Base-by-base conservation (phyloP, 2,888 invertebrate genomes). In the Lymantria dispar region DNA sequence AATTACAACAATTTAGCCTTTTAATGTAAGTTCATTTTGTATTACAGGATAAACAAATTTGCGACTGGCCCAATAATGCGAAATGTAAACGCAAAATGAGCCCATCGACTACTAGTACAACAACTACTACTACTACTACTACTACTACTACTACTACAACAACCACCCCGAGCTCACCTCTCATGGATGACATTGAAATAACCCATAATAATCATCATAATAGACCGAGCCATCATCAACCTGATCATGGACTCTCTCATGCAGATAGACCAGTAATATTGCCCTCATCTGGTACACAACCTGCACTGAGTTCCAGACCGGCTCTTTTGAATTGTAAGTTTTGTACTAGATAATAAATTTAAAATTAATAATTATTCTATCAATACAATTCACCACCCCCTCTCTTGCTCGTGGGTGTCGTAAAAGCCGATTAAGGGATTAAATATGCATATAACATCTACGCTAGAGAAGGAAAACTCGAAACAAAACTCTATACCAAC, bases 11-110 rank as follows among this genome's bases (percentile, higher is more conserved):
- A 5, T 22, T 22, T 22, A 22, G 22, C 2, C 22, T 22, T 22
- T 22, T 22, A 5, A 22, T 3, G 22, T 22, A 5, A 5, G 2
- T 22, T 2, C 22, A 22, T 22, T 22, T 12, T 11, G 15, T 10
- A 8, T 48, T 74, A 39, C 64, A 94, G 91, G 92, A 93, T 8
- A 87, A 88, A 59, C 92, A 93, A 72, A 93, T 93, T 46, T 96
- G 96, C 64, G 95, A 96, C 70, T 96, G 96, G 96, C 95, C 96
- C 0, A 82, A 77, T 31, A 91, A 90, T 53, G 94, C 95, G 0
- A 89, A 93, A 56, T 96, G 96, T 66, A 85, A 83, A 65, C 76
- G 80, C 66, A 68, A 72, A 60, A 3, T 40, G 3, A 14, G 8
- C 1, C 13, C 60, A 52, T 47, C 63, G n/a, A 52, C 74, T 1